Evolutionary conservation across 1,140 invertebrate genomes (phyloP).

Genomic region (Magallana ariakensis): DNA sequence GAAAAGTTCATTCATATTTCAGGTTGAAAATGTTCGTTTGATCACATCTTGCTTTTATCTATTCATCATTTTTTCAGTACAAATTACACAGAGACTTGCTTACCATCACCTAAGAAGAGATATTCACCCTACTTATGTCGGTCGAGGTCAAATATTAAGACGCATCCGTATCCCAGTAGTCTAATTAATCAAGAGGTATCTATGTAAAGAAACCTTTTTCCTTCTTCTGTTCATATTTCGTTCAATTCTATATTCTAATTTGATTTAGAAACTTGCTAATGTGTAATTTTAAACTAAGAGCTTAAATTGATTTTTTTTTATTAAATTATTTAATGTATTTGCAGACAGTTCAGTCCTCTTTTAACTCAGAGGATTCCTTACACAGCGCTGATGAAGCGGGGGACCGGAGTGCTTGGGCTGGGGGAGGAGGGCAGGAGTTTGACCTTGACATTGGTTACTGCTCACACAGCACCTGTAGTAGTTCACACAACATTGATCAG

Average conservation of each 20-base stretch:
- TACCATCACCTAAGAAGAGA: constrained; percentile 8
- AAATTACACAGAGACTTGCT: not conserved
- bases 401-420: not conserved
- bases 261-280: no score
- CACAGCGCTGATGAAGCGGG: not conserved
- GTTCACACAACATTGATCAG: not conserved
- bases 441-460: constrained; percentile 2
- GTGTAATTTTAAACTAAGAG: no score
- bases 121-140: not conserved
- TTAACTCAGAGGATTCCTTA: not conserved
- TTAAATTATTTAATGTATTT: no score
- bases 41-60: not conserved
- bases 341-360: no score
- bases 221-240: no score
- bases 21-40: no score
- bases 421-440: not conserved
- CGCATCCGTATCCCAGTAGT: not conserved
- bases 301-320: no score
- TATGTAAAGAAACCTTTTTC: not conserved
- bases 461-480: not conserved
- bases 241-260: no score
- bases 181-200: not conserved
- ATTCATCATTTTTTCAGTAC: not conserved
- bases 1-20: no score
- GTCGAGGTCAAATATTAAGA: not conserved